A percentile compares a stretch with the other conserved stretches of the same genome.
Conservation (phyloP, 1,140 invertebrate genomes). For the Nilaparvata lugens region DNA sequence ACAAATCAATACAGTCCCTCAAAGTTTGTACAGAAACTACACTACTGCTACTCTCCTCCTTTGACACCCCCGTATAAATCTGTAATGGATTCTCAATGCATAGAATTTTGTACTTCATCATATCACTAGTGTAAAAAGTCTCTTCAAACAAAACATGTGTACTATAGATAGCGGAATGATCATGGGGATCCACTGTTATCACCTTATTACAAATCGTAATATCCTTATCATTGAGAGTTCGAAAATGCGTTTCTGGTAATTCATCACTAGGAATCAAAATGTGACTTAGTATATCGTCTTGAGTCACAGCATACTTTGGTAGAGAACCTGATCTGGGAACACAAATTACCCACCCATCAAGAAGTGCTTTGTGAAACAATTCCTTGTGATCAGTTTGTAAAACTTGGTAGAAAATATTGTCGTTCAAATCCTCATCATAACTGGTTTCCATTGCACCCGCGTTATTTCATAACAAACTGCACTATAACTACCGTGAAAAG, state of each 20-base stretch:
- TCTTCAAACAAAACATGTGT: constrained; percentile 72
- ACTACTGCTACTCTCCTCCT: constrained; percentile 33
- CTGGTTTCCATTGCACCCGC: constrained; percentile 31
- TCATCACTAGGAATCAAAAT: constrained; percentile 57
- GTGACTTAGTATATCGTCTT: constrained; percentile 60
- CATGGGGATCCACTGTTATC: constrained; percentile 44
- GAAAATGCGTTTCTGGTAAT: constrained; percentile 46
- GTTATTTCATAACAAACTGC: constrained; percentile 1
- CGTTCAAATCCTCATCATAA: constrained; percentile 72
- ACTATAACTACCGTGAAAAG: neutral
- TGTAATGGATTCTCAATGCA: constrained; percentile 62
- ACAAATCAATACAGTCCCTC: constrained; percentile 64
- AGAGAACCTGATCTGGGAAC: constrained; percentile 59
- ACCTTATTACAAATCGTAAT: constrained; percentile 49
- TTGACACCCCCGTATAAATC: constrained; percentile 31
- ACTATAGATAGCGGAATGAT: constrained; percentile 33
- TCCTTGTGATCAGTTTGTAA: constrained; percentile 50
- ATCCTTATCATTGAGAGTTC: constrained; percentile 50
- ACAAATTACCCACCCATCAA: constrained; percentile 67
- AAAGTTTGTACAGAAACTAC: constrained; percentile 49
- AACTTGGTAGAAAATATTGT: constrained; percentile 63
- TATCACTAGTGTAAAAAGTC: constrained; percentile 67
- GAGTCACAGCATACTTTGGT: constrained; percentile 44
- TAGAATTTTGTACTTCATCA: constrained; percentile 66
- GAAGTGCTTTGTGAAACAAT: constrained; percentile 53